phyloP scores from a whole-genome alignment of 2,888 invertebrate species.

The Eilema caniola region DNA sequence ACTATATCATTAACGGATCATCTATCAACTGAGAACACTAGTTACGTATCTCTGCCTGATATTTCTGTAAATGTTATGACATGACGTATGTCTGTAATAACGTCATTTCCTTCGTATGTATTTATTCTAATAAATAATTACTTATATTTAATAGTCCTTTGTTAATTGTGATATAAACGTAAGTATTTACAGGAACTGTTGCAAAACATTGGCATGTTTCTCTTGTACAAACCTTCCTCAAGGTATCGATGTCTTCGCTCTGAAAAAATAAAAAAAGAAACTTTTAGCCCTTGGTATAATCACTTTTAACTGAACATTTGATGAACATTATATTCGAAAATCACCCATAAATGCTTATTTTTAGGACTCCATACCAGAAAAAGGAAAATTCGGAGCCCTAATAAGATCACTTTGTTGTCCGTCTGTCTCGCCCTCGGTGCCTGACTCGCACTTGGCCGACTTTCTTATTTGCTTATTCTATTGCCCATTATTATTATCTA shows the following conservation, averaged over 20 bases:
- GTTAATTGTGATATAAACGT: constrained; percentile 22
- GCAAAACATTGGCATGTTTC: constrained; percentile 76
- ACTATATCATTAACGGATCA: neutral
- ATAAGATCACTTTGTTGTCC: no score
- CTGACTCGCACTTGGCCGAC: no score
- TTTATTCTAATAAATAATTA: neutral
- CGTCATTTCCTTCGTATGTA: neutral
- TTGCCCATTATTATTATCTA: no score
- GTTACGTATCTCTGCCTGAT: neutral
- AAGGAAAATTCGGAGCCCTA: no score
- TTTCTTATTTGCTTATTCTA: no score
- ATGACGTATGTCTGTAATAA: neutral
- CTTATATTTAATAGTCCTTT: constrained; percentile 11
- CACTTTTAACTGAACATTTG: no score
- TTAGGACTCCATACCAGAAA: no score
- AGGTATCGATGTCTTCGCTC: constrained; percentile 80
- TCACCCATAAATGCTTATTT: no score
- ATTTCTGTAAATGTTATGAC: neutral
- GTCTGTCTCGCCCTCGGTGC: no score
- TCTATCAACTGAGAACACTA: constrained; percentile 4
- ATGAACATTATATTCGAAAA: no score
- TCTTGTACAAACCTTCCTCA: constrained; percentile 81
- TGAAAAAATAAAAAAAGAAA: constrained; percentile 59
- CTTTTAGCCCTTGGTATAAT: neutral
- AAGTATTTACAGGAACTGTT: constrained; percentile 72